A percentile compares a stretch with the other conserved stretches of the same genome.
Conservation (phyloP, 2,797 vertebrate species). For the Sebastiscus tertius region DNA sequence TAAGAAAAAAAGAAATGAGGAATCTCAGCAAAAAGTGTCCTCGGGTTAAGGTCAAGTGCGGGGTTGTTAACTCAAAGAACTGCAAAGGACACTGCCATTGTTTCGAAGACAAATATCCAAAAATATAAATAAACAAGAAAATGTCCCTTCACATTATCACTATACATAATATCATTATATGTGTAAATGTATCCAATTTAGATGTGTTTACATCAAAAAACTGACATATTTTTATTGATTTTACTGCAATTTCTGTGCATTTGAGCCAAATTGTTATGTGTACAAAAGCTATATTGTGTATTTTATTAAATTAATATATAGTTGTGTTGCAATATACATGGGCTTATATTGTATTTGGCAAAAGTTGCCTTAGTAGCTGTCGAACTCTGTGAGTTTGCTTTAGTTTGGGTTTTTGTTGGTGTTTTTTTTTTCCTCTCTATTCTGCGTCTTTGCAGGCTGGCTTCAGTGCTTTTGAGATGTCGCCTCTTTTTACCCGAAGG, state of each 20-base stretch:
- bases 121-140: constrained; percentile 84
- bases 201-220: constrained; percentile 98
- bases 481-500: constrained; percentile 91
- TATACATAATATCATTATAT: constrained; percentile 96
- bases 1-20: constrained; percentile 70
- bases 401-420: constrained; percentile 79
- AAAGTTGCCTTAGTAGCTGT: constrained; percentile 99
- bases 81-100: constrained; percentile 93
- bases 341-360: constrained; percentile 99
- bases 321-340: constrained; percentile 99
- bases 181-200: constrained; percentile 99
- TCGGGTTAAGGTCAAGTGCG: constrained; percentile 61
- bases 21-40: constrained; percentile 73
- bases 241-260: constrained; percentile 99
- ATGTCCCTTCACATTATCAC: constrained; percentile 93
- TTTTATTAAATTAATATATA: constrained; percentile 99
- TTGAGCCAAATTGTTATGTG: constrained; percentile 99
- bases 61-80: constrained; percentile 75
- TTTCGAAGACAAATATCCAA: constrained; percentile 82
- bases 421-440: constrained; percentile 63
- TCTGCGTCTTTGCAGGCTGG: constrained; percentile 78
- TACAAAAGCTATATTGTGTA: constrained; percentile 99
- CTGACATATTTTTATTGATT: constrained; percentile 99
- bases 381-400: constrained; percentile 99
- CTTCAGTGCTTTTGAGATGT: constrained; percentile 93